Conservation (phyloP, 2,113 vertebrate species). For the Ciconia maguari region DNA sequence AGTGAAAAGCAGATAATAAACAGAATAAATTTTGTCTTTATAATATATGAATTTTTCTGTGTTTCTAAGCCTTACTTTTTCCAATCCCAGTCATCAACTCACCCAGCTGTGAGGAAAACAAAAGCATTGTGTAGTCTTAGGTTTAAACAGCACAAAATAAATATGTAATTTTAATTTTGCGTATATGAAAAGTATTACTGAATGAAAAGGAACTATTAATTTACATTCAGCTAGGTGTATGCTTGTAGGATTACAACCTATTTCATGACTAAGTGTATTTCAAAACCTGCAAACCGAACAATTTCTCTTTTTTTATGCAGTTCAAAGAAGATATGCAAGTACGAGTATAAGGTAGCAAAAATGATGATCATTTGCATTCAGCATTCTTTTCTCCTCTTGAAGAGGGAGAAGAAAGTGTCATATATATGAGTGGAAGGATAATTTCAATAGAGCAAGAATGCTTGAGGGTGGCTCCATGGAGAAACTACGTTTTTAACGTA, state of each 20-base stretch:
- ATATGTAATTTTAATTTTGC: not conserved
- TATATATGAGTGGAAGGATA: not conserved
- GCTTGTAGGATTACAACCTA: not conserved
- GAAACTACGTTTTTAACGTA: not conserved
- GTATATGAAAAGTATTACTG: not conserved
- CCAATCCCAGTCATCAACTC: not conserved
- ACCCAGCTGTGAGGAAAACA: not conserved
- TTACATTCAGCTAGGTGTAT: not conserved
- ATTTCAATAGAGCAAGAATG: not conserved
- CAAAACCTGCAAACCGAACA: not conserved
- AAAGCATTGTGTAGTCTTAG: not conserved
- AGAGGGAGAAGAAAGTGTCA: not conserved
- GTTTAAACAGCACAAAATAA: not conserved
- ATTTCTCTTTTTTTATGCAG: not conserved
- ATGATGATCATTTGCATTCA: not conserved
- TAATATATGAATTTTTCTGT: not conserved
- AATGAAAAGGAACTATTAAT: not conserved
- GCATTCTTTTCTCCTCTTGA: not conserved
- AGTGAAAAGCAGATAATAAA: not conserved
- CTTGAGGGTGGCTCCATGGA: not conserved
- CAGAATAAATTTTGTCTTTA: not conserved
- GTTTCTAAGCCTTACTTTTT: not conserved
- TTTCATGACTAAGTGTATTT: not conserved
- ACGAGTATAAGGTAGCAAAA: not conserved
- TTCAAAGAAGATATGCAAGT: not conserved